Evolutionary conservation across 2,888 invertebrate species (phyloP).

Genomic region (Drosophila hawaiiensis): DNA sequence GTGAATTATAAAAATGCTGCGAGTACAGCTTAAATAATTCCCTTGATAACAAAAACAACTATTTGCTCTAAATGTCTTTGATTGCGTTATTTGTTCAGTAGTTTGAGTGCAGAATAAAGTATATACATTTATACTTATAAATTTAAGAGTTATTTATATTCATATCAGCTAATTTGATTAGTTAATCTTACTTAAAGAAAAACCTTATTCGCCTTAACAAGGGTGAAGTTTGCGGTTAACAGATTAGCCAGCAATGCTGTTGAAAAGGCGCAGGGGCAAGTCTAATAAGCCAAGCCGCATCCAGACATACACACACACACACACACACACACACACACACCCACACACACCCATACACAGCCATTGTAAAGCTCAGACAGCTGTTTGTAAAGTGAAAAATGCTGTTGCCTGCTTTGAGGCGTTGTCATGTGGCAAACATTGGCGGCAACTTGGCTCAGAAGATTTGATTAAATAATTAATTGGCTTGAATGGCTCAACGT

Average conservation of each 20-base stretch:
- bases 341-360: not conserved
- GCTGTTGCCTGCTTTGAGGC: constrained; percentile 43
- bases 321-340: not conserved
- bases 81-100: not conserved
- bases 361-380: not conserved
- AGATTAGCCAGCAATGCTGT: constrained; percentile 6
- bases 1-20: not conserved
- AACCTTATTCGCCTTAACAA: not conserved
- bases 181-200: not conserved
- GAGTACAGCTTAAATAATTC: not conserved
- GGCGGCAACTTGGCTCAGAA: constrained; percentile 46
- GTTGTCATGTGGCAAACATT: constrained; percentile 18
- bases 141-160: not conserved
- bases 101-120: not conserved
- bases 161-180: not conserved
- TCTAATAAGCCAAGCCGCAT: constrained; percentile 4
- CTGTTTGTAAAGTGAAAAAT: constrained; percentile 31
- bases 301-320: not conserved
- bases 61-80: not conserved
- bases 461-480: constrained; percentile 71
- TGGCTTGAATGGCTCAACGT: constrained; percentile 49
- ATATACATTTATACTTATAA: not conserved
- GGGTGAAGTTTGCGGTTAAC: not conserved
- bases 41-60: not conserved
- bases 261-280: constrained; percentile 3